Percentiles rank a stretch among this genome's conserved stretches.
Conservation (phyloP, 2,113 vertebrate species). For the Anolis carolinensis region DNA sequence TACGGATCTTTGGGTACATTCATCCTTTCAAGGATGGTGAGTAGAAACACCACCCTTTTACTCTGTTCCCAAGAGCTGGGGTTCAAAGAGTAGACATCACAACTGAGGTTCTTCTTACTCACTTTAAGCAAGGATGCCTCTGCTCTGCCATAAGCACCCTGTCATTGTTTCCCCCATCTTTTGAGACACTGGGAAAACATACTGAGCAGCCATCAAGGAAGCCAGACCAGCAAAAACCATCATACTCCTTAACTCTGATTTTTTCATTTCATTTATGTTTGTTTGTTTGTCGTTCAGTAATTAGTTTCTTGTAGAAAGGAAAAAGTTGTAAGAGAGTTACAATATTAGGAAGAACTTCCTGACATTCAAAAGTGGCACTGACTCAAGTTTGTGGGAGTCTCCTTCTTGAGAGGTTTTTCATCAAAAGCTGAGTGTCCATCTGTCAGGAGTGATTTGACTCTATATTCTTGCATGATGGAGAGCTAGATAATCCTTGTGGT, state of each 20-base stretch:
- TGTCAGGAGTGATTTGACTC: no score
- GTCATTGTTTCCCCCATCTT: not conserved
- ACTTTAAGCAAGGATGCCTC: not conserved
- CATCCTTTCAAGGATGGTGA: conserved; percentile 96
- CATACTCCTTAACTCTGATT: not conserved
- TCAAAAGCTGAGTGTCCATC: no score
- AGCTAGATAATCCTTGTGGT: no score
- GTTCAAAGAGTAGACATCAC: not conserved
- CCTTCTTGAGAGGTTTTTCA: no score
- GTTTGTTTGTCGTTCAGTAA: no score
- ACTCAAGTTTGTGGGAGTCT: no score
- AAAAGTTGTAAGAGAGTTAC: no score
- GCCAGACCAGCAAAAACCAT: not conserved
- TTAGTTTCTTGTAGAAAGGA: no score
- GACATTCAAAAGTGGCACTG: no score
- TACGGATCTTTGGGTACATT: conserved; percentile 95
- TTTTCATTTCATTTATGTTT: not conserved
- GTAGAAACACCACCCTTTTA: conserved; percentile 20
- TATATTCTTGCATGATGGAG: no score
- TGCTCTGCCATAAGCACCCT: not conserved
- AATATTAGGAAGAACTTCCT: no score
- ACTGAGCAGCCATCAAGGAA: not conserved
- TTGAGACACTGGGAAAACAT: not conserved
- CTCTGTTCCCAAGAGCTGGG: not conserved
- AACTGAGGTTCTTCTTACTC: not conserved